Conservation (phyloP, 2,888 invertebrate species). For the Acleris laterana region DNA sequence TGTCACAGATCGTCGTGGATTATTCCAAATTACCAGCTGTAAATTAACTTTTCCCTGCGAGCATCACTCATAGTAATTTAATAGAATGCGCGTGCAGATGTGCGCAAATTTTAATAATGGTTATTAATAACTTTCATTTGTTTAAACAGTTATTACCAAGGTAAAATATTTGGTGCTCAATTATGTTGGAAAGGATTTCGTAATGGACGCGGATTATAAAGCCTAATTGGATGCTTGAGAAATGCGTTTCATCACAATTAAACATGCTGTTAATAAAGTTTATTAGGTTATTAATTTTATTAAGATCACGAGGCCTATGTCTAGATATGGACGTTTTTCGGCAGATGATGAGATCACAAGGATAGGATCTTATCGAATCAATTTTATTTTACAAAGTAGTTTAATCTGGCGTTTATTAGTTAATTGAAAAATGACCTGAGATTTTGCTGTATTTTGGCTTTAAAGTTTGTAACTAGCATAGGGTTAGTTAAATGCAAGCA, state of each 20-base stretch:
- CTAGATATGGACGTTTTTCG: too few species aligned
- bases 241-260: not conserved
- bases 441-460: too few species aligned
- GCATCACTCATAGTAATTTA: slow-evolving; percentile 19
- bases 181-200: slow-evolving; percentile 5
- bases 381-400: too few species aligned
- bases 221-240: slow-evolving; percentile 4
- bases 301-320: too few species aligned
- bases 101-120: slow-evolving; percentile 18
- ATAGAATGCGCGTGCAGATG: slow-evolving; percentile 18
- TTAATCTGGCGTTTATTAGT: too few species aligned
- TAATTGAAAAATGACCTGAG: too few species aligned
- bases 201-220: slow-evolving; percentile 10
- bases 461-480: too few species aligned
- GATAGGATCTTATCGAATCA: too few species aligned
- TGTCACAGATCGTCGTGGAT: slow-evolving; percentile 2
- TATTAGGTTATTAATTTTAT: too few species aligned
- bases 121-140: slow-evolving; percentile 18
- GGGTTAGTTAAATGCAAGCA: too few species aligned
- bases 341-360: too few species aligned
- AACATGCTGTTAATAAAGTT: too few species aligned
- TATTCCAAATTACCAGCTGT: slow-evolving; percentile 14
- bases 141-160: slow-evolving; percentile 6
- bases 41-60: slow-evolving; percentile 12
- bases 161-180: slow-evolving; percentile 14